These are phyloP conservation scores for Sciaenops ocellatus DNA, from an alignment of 2,797 vertebrate species.

Conservation along the genomic window DNA sequence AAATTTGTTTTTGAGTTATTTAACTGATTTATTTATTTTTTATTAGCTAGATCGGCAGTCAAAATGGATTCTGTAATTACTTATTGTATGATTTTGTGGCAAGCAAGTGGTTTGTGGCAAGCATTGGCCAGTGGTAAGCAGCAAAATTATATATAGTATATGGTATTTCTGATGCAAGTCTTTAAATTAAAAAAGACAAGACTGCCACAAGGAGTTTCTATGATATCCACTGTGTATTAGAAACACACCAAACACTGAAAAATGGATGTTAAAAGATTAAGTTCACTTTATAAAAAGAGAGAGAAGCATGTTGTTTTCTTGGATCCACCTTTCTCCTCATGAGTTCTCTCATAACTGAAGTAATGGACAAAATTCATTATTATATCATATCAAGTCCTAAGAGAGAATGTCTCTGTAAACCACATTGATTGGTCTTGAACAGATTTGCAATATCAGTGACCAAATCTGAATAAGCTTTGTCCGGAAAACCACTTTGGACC, in stretches of 20 bases:
- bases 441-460: slow-evolving; percentile 31
- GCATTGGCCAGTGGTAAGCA: not conserved
- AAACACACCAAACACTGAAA: not conserved
- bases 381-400: not conserved
- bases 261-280: not conserved
- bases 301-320: too few relatives aligned
- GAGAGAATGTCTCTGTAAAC: not conserved
- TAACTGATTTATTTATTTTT: not conserved
- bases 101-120: not conserved
- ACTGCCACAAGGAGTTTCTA: not conserved
- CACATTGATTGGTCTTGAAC: slow-evolving; percentile 19
- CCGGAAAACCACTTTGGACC: slow-evolving; percentile 39
- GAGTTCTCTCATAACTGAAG: not conserved
- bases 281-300: not conserved
- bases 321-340: slow-evolving; percentile 14
- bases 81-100: not conserved
- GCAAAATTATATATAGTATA: not conserved
- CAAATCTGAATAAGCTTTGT: slow-evolving; percentile 41
- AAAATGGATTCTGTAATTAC: not conserved
- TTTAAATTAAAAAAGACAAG: not conserved
- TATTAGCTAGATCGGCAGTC: not conserved
- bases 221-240: not conserved
- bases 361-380: not conserved
- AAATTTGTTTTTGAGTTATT: not conserved
- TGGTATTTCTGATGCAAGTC: not conserved